These are phyloP conservation scores for Schizopygopsis malacanthus DNA, from an alignment of 2,797 vertebrate genomes.

Conservation along the genomic window DNA sequence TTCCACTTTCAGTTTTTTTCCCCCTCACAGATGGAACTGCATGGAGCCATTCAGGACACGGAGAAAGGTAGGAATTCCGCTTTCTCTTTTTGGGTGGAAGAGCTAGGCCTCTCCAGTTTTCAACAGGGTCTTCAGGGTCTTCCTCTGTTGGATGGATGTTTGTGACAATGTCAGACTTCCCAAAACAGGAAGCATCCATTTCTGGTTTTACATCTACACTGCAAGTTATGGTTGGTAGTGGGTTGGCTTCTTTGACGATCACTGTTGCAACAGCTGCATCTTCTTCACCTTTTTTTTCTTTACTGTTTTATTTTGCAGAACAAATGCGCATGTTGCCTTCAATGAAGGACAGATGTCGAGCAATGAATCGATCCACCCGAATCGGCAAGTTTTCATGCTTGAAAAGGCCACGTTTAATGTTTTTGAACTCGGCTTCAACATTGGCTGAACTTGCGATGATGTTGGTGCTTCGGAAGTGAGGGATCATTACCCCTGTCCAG, in stretches of 20 bases:
- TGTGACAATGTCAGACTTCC: neutral
- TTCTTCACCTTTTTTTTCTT: constrained; percentile 5
- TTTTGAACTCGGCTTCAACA: no score
- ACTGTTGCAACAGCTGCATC: neutral
- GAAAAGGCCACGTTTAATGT: no score
- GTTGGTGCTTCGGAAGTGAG: no score
- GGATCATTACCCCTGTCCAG: no score
- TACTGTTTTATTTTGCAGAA: constrained; percentile 18
- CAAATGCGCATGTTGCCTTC: constrained; percentile 43
- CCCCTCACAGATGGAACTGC: no score
- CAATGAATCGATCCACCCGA: neutral
- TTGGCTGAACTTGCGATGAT: no score
- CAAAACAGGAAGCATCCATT: constrained; percentile 14
- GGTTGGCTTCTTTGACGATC: neutral
- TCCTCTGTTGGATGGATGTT: neutral
- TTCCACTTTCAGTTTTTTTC: no score
- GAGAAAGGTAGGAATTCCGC: no score
- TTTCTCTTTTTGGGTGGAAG: neutral
- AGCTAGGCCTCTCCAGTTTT: constrained; percentile 35
- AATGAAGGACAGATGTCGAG: constrained; percentile 40
- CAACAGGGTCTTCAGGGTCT: neutral
- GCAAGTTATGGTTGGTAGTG: neutral
- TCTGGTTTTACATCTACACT: neutral
- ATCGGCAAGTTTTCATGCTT: no score
- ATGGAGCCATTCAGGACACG: no score